Evolutionary conservation across 2,113 vertebrate genomes (phyloP).

Genomic region (Salminus brasiliensis): DNA sequence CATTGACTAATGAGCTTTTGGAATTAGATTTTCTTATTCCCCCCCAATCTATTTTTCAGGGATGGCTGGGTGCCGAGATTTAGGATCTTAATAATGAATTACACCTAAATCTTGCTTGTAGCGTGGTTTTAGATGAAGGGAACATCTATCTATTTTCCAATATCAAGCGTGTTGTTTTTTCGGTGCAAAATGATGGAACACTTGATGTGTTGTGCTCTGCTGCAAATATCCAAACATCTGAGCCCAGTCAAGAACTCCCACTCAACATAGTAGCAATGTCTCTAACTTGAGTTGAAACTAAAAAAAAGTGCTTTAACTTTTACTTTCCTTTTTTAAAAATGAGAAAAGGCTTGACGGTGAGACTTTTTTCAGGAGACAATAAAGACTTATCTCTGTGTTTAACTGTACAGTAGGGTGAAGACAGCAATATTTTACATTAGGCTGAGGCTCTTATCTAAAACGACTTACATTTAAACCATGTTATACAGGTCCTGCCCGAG

Average conservation of each 20-base stretch:
- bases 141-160: conserved; percentile 20
- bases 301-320: too few relatives aligned
- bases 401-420: too few relatives aligned
- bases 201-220: neutral
- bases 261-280: neutral
- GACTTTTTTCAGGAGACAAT: too few relatives aligned
- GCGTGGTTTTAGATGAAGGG: conserved; percentile 11
- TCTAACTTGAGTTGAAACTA: too few relatives aligned
- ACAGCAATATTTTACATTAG: too few relatives aligned
- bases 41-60: conserved; percentile 43
- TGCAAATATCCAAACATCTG: neutral
- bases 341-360: too few relatives aligned
- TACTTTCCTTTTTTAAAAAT: too few relatives aligned
- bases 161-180: conserved; percentile 7
- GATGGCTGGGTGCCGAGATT: conserved; percentile 37
- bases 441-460: too few relatives aligned
- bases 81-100: conserved; percentile 35
- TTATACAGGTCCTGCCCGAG: too few relatives aligned
- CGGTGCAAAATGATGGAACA: neutral
- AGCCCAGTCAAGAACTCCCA: neutral
- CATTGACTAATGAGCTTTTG: conserved; percentile 65
- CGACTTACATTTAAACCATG: too few relatives aligned
- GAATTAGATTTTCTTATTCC: conserved; percentile 66
- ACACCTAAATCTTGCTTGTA: conserved; percentile 10
- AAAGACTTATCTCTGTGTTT: too few relatives aligned